Conservation (phyloP, 2,888 invertebrate species). For the Drosophila pegasa region DNA sequence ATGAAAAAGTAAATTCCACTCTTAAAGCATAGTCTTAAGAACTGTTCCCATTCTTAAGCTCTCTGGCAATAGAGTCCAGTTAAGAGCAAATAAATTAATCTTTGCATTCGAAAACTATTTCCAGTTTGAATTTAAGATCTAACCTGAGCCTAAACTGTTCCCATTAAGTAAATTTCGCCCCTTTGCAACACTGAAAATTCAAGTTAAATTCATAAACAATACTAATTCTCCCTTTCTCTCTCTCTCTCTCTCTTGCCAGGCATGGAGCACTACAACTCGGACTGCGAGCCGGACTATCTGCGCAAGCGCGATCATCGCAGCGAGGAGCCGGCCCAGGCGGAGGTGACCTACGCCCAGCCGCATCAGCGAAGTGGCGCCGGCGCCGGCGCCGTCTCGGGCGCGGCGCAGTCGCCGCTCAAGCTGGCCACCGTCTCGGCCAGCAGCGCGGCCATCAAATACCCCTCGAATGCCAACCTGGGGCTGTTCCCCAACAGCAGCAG, state of each 20-base stretch:
- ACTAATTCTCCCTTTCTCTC: not conserved
- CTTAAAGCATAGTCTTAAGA: too few relatives aligned
- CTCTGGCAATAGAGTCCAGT: too few relatives aligned
- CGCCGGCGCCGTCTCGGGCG: slow-evolving; percentile 12
- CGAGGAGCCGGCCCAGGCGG: slow-evolving; percentile 45
- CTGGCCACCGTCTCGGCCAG: slow-evolving; percentile 60
- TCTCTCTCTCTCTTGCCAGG: slow-evolving; percentile 43
- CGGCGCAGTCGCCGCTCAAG: slow-evolving; percentile 77
- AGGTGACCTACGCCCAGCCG: slow-evolving; percentile 70
- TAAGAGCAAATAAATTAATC: too few relatives aligned
- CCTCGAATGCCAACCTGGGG: slow-evolving; percentile 65
- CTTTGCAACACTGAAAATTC: not conserved
- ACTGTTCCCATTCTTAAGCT: too few relatives aligned
- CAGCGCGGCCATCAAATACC: slow-evolving; percentile 62
- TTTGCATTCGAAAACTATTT: too few relatives aligned
- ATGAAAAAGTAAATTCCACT: too few relatives aligned
- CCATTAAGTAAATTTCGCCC: not conserved
- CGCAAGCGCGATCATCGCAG: slow-evolving; percentile 64
- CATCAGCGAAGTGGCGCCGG: slow-evolving; percentile 49
- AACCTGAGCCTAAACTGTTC: too few relatives aligned
- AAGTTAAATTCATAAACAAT: not conserved
- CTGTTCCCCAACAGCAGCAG: slow-evolving; percentile 64
- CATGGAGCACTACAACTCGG: slow-evolving; percentile 90
- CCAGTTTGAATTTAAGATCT: too few relatives aligned
- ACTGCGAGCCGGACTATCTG: slow-evolving; percentile 86